phyloP scores from a whole-genome alignment of 2,888 invertebrate genomes.

The Andrena minutula region DNA sequence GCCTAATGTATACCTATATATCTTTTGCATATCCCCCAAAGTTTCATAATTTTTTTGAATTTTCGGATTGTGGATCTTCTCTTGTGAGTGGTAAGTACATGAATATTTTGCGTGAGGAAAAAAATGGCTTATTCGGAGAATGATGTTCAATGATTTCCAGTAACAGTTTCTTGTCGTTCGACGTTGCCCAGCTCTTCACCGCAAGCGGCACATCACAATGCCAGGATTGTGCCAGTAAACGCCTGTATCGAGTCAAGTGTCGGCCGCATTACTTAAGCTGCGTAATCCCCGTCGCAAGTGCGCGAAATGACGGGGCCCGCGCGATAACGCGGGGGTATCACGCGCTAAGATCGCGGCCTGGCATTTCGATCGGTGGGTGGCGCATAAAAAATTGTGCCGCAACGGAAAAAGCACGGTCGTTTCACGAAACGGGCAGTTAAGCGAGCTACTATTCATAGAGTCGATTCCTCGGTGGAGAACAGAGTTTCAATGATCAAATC shows the following conservation, averaged over 20 bases:
- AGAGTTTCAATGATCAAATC: conserved; percentile 28
- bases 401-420: not conserved
- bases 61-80: too few relatives aligned
- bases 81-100: too few relatives aligned
- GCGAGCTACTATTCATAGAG: conserved; percentile 11
- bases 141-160: too few relatives aligned
- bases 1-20: too few relatives aligned
- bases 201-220: not conserved
- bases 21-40: too few relatives aligned
- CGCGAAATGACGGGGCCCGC: not conserved
- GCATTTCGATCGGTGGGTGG: not conserved
- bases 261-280: not conserved
- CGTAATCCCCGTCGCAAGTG: not conserved
- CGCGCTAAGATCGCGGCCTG: not conserved
- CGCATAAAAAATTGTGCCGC: not conserved
- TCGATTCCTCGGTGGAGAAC: not conserved
- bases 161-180: too few relatives aligned
- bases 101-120: too few relatives aligned
- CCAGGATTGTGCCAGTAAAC: not conserved
- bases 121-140: too few relatives aligned
- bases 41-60: too few relatives aligned
- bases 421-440: conserved; percentile 9
- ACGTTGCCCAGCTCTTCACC: too few relatives aligned
- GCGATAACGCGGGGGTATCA: not conserved
- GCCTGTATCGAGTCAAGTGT: not conserved